These are phyloP conservation scores for Acronicta alni DNA, from an alignment of 2,888 invertebrate genomes.

Conservation along the genomic window DNA sequence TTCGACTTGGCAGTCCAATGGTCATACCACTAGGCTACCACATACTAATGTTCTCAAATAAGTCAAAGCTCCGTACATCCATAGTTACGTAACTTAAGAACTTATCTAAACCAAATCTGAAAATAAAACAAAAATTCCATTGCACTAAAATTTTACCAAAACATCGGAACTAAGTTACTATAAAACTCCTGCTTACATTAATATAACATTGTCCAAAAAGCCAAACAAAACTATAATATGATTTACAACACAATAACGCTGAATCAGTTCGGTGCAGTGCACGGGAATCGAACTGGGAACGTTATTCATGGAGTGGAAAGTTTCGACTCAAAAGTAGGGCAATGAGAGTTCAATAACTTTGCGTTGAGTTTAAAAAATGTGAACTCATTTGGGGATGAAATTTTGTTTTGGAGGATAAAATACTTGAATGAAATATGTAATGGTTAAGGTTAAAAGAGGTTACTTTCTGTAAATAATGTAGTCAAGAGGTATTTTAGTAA, in stretches of 20 bases:
- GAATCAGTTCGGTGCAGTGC: conserved; percentile 39
- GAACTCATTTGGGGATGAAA: conserved; percentile 13
- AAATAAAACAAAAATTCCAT: conserved; percentile 28
- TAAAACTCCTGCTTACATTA: conserved; percentile 44
- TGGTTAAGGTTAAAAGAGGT: no score
- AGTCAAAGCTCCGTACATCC: neutral
- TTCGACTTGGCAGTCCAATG: no score
- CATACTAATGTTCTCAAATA: no score
- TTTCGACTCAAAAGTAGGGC: conserved; percentile 53
- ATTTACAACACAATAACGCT: conserved; percentile 54
- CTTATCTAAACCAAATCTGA: conserved; percentile 2
- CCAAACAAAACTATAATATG: conserved; percentile 41
- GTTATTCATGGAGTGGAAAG: conserved; percentile 58
- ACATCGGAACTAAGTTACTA: conserved; percentile 10
- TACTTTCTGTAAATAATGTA: no score
- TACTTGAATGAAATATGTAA: neutral
- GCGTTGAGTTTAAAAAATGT: conserved; percentile 41
- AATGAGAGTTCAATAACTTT: conserved; percentile 51
- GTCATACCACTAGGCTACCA: no score
- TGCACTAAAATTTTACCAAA: conserved; percentile 17
- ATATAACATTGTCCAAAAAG: conserved; percentile 21
- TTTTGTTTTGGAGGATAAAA: neutral
- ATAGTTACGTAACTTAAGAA: conserved; percentile 6
- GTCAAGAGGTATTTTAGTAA: no score
- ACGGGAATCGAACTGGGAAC: conserved; percentile 48